A percentile compares a stretch with the other conserved stretches of the same genome.
These are phyloP conservation scores for Spheniscus humboldti DNA, from an alignment of 2,797 vertebrate genomes.

Conservation along the genomic window DNA sequence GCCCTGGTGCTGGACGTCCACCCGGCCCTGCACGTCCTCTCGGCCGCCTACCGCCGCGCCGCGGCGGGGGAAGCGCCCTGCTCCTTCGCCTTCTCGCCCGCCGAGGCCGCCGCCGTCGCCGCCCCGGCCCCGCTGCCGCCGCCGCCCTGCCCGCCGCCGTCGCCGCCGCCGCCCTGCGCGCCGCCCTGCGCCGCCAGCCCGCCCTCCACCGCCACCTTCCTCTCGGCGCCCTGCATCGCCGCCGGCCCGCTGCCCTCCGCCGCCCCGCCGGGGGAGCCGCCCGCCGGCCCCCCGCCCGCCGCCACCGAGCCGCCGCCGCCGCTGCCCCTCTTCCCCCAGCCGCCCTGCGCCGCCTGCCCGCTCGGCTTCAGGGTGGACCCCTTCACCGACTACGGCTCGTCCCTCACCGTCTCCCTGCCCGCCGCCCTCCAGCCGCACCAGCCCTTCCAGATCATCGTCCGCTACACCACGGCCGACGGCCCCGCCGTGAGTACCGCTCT, in stretches of 20 bases:
- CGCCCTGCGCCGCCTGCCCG: background rate
- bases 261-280: background rate
- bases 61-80: conserved; percentile 40
- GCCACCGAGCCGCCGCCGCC: background rate
- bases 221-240: background rate
- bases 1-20: conserved; percentile 86
- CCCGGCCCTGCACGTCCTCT: conserved; percentile 82
- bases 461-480: conserved; percentile 89
- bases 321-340: background rate
- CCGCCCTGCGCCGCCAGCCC: background rate
- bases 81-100: conserved; percentile 41
- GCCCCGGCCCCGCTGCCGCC: conserved; percentile 10
- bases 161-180: background rate
- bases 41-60: conserved; percentile 77
- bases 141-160: background rate
- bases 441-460: conserved; percentile 87
- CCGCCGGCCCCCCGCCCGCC: background rate
- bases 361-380: conserved; percentile 76
- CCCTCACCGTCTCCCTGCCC: conserved; percentile 86
- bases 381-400: conserved; percentile 86
- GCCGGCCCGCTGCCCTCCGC: background rate
- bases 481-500: conserved; percentile 85
- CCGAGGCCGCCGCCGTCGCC: background rate
- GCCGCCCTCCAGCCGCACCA: conserved; percentile 74
- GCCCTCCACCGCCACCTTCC: background rate